Conservation (phyloP, 1,140 invertebrate species). For the Globodera rostochiensis region DNA sequence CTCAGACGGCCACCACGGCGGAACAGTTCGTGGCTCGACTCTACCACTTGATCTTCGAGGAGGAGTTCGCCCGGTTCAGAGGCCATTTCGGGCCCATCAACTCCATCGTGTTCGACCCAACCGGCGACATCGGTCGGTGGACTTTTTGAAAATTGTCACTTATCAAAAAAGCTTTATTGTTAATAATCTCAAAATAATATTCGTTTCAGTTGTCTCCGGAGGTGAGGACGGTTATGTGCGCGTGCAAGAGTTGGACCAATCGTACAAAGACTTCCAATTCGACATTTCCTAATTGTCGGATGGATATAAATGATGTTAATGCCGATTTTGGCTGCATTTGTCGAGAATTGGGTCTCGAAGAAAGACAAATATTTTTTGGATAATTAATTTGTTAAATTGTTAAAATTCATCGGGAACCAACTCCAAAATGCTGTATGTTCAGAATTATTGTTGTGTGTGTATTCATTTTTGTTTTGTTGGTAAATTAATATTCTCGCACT, state of each 20-base stretch:
- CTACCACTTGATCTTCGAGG: conserved; percentile 97
- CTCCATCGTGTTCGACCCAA: conserved; percentile 94
- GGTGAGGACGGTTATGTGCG: conserved; percentile 98
- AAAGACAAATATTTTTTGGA: conserved; percentile 3
- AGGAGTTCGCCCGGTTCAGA: conserved; percentile 96
- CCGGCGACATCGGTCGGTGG: conserved; percentile 75
- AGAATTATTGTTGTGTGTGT: background rate
- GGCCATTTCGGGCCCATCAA: conserved; percentile 98
- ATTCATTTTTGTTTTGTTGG: background rate
- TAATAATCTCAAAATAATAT: no score
- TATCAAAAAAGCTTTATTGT: no score
- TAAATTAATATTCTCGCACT: background rate
- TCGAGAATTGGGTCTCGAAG: background rate
- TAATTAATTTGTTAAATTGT: background rate
- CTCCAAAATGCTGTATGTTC: background rate
- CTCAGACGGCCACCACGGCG: conserved; percentile 87
- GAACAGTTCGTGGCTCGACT: conserved; percentile 98
- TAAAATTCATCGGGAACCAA: background rate
- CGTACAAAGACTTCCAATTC: conserved; percentile 94
- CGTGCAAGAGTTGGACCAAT: conserved; percentile 91
- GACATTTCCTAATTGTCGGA: conserved; percentile 31
- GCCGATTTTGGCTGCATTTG: background rate
- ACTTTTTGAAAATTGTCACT: no score
- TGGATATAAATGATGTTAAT: background rate
- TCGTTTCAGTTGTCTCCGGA: conserved; percentile 79